Conservation (phyloP, 2,113 vertebrate species). For the Cathartes aura region DNA sequence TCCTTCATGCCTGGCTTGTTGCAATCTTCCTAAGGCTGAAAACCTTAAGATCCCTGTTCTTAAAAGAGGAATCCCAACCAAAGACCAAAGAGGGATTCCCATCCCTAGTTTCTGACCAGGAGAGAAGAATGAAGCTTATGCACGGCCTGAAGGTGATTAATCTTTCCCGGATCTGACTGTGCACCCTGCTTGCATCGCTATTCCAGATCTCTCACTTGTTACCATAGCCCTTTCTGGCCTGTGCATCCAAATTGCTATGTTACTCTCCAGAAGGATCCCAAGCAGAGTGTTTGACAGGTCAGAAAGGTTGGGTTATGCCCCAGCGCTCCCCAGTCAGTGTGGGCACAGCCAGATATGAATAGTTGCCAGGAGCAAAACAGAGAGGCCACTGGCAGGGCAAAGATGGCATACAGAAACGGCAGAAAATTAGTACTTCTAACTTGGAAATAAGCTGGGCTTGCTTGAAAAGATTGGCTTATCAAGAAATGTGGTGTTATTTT, state of each 20-base stretch:
- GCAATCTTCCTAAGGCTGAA: neutral
- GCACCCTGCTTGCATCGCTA: neutral
- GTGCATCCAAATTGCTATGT: neutral
- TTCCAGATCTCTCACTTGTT: neutral
- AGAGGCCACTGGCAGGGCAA: neutral
- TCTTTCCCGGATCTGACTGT: neutral
- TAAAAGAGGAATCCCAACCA: neutral
- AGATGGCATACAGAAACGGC: neutral
- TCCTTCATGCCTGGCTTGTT: neutral
- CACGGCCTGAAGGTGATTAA: neutral
- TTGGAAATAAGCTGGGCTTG: neutral
- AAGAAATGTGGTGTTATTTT: neutral
- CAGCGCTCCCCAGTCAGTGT: neutral
- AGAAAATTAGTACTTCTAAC: neutral
- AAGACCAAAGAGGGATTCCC: neutral
- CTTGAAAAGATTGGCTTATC: neutral
- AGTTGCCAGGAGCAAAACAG: neutral
- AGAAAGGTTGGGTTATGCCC: accelerated
- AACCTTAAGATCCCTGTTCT: neutral
- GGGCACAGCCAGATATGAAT: neutral
- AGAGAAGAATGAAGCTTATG: neutral
- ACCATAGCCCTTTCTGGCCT: neutral
- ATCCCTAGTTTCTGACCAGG: neutral
- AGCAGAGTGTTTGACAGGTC: neutral
- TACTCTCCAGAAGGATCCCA: neutral